Conservation (phyloP, 2,797 vertebrate species). For the Antennarius maculatus region DNA sequence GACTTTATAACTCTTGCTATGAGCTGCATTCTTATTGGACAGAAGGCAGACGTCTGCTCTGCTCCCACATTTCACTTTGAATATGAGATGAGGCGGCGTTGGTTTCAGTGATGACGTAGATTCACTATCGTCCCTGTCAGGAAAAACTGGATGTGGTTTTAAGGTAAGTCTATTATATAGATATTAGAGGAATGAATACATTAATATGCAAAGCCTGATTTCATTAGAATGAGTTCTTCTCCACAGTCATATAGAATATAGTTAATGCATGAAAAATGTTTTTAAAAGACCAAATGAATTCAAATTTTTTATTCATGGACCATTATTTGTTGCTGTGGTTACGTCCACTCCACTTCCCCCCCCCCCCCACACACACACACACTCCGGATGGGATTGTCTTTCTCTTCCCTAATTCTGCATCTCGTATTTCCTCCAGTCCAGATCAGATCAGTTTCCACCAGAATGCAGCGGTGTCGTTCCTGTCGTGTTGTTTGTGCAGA, state of each 20-base stretch:
- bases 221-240: not conserved
- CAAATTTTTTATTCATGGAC: slow-evolving; percentile 9
- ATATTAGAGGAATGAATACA: not conserved
- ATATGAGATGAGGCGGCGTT: not conserved
- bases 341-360: too few relatives aligned
- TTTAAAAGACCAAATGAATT: too few relatives aligned
- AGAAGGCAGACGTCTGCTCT: not conserved
- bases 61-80: not conserved
- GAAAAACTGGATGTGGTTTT: not conserved
- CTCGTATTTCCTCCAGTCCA: slow-evolving; percentile 57
- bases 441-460: slow-evolving; percentile 63
- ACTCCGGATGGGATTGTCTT: slow-evolving; percentile 54
- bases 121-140: not conserved
- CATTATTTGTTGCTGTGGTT: slow-evolving; percentile 8
- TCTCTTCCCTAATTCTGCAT: slow-evolving; percentile 45
- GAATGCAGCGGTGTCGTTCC: slow-evolving; percentile 37
- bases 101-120: not conserved
- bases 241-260: too few relatives aligned
- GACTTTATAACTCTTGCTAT: not conserved
- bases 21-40: not conserved
- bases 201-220: not conserved
- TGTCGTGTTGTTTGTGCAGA: slow-evolving; percentile 48
- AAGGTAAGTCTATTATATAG: not conserved
- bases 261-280: too few relatives aligned
- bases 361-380: slow-evolving; percentile 25